Evolutionary conservation across 1,140 invertebrate species (phyloP), one percentile per base, ranked within the genome.

Genomic region (Drosophila sp.): DNA sequence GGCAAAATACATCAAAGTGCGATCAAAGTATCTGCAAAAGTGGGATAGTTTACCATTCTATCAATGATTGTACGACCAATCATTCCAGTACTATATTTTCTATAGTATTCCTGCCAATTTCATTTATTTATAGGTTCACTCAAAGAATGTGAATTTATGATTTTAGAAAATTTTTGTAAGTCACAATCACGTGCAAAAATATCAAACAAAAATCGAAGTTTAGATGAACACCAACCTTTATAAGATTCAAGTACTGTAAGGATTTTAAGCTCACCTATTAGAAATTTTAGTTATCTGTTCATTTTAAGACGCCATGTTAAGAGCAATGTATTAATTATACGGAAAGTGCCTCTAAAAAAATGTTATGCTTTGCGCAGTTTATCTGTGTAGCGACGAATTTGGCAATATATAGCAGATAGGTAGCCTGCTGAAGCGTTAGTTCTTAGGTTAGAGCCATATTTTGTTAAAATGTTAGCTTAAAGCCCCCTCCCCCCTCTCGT

Each of bases 401-500:
- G 51, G 53, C 63, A 72, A 56, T 38, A 63, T 58, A 18, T 53
- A 61, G 9, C 27, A 8, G 18, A 38, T 21, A 51, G 7, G 27
- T n/a, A 43, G 36, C 40, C 41, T 32, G 62, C 62, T 64, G 34
- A 32, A 61, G 13, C 45, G 38, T 43, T 50, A 69, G 11, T 59
- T 36, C 25, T 45, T 59, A 72, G 53, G 58, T 81, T 69, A 50
- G 13, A 56, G 51, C 13, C 34, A 51, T 64, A 64, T 62, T 82
- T 74, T 78, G 63, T 78, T 82, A 29, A 78, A 48, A 7, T 73
- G 54, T 75, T 83, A 82, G 79, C 79, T 81, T 82, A 34, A 81
- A 81, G 79, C 78, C 46, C 41, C 40, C 25, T 25, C 25, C 46
- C 18, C 3, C 6, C 13, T 45, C 18, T 43, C 56, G 58, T 53